Percentiles rank a stretch among this genome's conserved stretches.
phyloP scores from a whole-genome alignment of 2,888 invertebrate genomes.

The Eristalis pertinax region DNA sequence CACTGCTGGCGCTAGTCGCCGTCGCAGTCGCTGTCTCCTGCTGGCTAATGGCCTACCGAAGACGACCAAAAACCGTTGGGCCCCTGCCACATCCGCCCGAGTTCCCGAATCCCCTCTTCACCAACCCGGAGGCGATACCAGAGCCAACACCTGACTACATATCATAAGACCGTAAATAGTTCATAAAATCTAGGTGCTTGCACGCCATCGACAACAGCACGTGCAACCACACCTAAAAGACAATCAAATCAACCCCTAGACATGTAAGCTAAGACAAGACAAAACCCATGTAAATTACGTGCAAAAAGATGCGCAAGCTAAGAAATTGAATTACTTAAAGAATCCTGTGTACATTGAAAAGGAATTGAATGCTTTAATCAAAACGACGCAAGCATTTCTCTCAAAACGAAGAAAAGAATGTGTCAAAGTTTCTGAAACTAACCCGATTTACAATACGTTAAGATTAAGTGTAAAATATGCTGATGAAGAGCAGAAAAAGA shows the following conservation, averaged over 20 bases:
- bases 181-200: conserved; percentile 60
- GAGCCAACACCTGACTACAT: conserved; percentile 92
- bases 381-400: conserved; percentile 59
- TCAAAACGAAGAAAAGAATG: conserved; percentile 69
- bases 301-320: conserved; percentile 70
- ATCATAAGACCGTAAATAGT: conserved; percentile 80
- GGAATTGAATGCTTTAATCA: conserved; percentile 61
- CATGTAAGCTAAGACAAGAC: conserved; percentile 63
- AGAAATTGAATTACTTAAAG: conserved; percentile 42
- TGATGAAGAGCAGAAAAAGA: conserved; percentile 22
- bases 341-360: conserved; percentile 66
- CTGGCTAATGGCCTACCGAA: conserved; percentile 96
- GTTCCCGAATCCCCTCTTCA: conserved; percentile 96
- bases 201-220: conserved; percentile 38
- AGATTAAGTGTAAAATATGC: conserved; percentile 62
- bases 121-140: conserved; percentile 90
- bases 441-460: conserved; percentile 15
- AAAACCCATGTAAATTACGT: conserved; percentile 59
- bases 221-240: conserved; percentile 63
- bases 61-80: conserved; percentile 92
- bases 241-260: conserved; percentile 49
- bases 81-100: conserved; percentile 97
- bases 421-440: conserved; percentile 73
- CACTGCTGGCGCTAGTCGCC: conserved; percentile 93
- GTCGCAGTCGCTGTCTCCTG: conserved; percentile 97